phyloP scores from a whole-genome alignment of 2,888 invertebrate species.

The Hyposoter didymator region DNA sequence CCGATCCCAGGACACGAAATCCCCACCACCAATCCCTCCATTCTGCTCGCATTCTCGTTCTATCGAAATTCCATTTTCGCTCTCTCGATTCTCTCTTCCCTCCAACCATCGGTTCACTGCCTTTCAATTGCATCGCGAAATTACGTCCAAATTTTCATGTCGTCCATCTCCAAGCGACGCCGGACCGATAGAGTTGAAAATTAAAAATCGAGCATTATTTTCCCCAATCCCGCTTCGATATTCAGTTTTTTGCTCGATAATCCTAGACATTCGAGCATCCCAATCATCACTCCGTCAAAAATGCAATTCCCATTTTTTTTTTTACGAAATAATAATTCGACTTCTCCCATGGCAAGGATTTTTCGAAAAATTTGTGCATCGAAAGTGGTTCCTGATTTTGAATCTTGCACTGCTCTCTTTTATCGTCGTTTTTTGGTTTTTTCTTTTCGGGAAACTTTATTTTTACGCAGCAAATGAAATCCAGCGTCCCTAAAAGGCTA shows the following conservation, averaged over 20 bases:
- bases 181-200: not conserved
- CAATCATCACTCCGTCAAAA: no score
- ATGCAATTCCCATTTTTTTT: no score
- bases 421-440: no score
- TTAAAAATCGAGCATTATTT: not conserved
- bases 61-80: slow-evolving; percentile 18
- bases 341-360: not conserved
- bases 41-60: slow-evolving; percentile 17
- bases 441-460: not conserved
- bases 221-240: not conserved
- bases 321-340: no score
- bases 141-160: not conserved
- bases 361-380: not conserved
- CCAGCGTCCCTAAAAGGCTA: not conserved
- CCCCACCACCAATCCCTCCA: slow-evolving; percentile 54
- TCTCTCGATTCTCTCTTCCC: slow-evolving; percentile 21
- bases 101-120: not conserved
- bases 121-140: not conserved
- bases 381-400: no score
- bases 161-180: not conserved
- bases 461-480: not conserved
- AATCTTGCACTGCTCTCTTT: no score
- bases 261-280: no score
- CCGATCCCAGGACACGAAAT: slow-evolving; percentile 40
- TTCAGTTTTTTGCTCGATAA: no score